Conservation (phyloP, 2,797 vertebrate species). For the Gadopsis marmoratus region DNA sequence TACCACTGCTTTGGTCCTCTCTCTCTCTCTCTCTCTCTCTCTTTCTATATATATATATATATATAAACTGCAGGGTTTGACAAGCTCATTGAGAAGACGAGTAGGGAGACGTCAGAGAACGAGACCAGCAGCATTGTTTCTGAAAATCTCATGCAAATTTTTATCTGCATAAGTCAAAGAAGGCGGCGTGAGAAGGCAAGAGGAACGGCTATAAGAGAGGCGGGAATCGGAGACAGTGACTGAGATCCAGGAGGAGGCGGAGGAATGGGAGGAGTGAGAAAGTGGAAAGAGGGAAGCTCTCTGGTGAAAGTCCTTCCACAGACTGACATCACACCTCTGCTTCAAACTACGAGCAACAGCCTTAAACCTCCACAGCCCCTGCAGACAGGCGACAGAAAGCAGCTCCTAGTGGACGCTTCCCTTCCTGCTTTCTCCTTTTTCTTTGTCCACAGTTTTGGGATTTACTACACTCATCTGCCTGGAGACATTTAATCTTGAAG, state of each 20-base stretch:
- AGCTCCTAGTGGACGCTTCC: too few relatives aligned
- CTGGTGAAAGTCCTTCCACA: neutral
- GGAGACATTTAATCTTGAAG: too few relatives aligned
- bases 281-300: conserved; percentile 8
- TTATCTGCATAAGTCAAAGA: too few relatives aligned
- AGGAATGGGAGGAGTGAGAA: conserved; percentile 43
- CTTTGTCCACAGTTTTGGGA: too few relatives aligned
- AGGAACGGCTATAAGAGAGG: neutral
- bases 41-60: too few relatives aligned
- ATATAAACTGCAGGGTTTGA: neutral
- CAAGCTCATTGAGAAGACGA: neutral
- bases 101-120: neutral
- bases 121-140: too few relatives aligned
- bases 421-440: too few relatives aligned
- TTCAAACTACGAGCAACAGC: neutral
- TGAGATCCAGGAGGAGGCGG: conserved; percentile 2
- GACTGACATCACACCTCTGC: neutral
- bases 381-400: neutral
- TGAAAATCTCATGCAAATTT: too few relatives aligned
- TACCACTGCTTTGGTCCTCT: too few relatives aligned
- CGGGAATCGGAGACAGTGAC: neutral
- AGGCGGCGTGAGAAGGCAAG: neutral
- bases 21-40: too few relatives aligned
- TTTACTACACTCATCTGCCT: neutral
- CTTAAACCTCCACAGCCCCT: neutral